These are phyloP conservation scores for Theretra japonica DNA, from an alignment of 2,888 invertebrate genomes.

Conservation along the genomic window DNA sequence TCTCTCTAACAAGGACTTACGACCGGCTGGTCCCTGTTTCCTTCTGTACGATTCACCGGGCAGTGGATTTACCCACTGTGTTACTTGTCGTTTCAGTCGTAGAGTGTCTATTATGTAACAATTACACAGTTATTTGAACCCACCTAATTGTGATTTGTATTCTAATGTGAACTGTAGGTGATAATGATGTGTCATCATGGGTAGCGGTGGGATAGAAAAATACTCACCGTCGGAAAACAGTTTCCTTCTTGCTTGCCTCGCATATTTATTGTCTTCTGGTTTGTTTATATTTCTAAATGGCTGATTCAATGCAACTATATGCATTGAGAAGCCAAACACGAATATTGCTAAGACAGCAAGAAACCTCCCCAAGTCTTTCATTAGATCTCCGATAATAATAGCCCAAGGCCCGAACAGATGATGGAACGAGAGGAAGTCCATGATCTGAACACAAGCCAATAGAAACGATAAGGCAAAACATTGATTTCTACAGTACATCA, in stretches of 20 bases:
- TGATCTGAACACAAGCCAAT: conserved; percentile 97
- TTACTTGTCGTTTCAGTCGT: conserved; percentile 76
- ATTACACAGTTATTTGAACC: conserved; percentile 39
- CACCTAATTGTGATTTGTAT: conserved; percentile 34
- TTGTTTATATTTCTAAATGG: conserved; percentile 90
- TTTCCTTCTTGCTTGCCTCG: conserved; percentile 81
- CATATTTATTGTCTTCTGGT: conserved; percentile 85
- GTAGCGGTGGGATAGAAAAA: conserved; percentile 38
- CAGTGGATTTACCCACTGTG: conserved; percentile 68
- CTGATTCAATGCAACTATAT: conserved; percentile 97
- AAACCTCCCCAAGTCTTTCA: conserved; percentile 98
- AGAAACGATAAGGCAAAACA: conserved; percentile 97
- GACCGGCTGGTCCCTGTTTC: conserved; percentile 87
- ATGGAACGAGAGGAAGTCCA: conserved; percentile 99
- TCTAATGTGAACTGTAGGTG: conserved; percentile 29
- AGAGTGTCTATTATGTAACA: conserved; percentile 65
- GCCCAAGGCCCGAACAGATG: conserved; percentile 99
- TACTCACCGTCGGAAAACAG: conserved; percentile 90
- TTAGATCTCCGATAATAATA: conserved; percentile 98
- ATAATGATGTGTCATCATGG: not conserved
- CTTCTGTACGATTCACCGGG: conserved; percentile 84
- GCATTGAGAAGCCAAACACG: conserved; percentile 99
- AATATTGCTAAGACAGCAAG: conserved; percentile 98
- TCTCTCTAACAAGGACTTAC: conserved; percentile 82
- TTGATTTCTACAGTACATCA: conserved; percentile 98